Conservation (phyloP, 2,113 vertebrate species). For the Grallaria varia region DNA sequence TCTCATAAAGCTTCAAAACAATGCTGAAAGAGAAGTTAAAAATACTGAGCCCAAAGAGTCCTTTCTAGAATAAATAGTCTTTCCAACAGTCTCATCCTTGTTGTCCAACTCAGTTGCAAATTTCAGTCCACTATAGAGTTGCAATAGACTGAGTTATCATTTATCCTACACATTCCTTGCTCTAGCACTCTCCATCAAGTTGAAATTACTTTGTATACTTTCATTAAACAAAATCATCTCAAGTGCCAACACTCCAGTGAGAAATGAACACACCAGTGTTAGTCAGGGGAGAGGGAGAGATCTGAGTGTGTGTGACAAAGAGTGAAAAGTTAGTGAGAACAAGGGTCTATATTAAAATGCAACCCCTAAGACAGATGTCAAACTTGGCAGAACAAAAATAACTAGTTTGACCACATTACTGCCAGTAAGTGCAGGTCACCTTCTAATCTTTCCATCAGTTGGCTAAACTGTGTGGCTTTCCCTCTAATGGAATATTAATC, state of each 20-base stretch:
- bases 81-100: not conserved
- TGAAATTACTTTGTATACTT: not conserved
- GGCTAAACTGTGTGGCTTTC: not conserved
- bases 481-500: conserved; percentile 41
- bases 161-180: not conserved
- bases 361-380: not conserved
- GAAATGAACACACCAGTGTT: not conserved
- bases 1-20: not conserved
- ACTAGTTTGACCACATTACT: not conserved
- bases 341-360: not conserved
- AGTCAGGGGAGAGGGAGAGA: not conserved
- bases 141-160: not conserved
- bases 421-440: not conserved
- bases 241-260: not conserved
- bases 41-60: not conserved
- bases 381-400: not conserved
- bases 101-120: not conserved
- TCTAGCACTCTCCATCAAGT: not conserved
- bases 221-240: not conserved
- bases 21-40: not conserved
- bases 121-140: not conserved
- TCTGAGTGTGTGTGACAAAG: not conserved
- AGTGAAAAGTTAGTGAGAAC: not conserved
- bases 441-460: not conserved
- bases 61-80: not conserved